These are phyloP conservation scores for Sinosuthora webbiana DNA, from an alignment of 2,113 vertebrate genomes.

Conservation along the genomic window DNA sequence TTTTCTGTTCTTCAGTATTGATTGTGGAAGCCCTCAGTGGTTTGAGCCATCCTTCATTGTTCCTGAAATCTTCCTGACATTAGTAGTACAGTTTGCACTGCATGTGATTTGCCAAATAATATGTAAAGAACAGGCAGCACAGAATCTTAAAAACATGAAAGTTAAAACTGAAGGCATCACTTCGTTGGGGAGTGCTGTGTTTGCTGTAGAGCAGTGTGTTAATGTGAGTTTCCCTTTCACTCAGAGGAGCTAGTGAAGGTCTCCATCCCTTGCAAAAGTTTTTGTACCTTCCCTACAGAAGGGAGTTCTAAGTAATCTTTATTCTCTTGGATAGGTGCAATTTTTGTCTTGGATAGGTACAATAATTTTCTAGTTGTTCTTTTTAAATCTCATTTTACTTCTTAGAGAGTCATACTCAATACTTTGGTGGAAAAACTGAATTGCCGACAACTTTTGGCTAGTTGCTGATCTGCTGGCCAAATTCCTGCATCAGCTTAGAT, in stretches of 20 bases:
- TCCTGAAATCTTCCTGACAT: not conserved
- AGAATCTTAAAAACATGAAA: not conserved
- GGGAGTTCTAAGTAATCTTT: not conserved
- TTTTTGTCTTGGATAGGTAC: not conserved
- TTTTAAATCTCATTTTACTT: not conserved
- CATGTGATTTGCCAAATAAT: not conserved
- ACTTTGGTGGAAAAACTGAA: not conserved
- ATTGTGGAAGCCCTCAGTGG: not conserved
- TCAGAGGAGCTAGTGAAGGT: not conserved
- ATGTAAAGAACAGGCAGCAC: too few species aligned
- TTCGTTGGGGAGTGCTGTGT: not conserved
- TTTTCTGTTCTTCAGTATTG: not conserved
- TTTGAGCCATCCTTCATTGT: not conserved
- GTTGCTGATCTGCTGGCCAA: not conserved
- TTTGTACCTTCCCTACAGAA: not conserved
- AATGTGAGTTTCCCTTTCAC: not conserved
- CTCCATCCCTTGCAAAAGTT: not conserved
- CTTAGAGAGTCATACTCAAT: not conserved
- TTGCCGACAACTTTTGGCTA: not conserved
- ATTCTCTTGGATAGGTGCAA: not conserved
- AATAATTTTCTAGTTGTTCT: not conserved
- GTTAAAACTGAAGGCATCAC: not conserved
- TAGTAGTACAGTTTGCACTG: rapidly evolving
- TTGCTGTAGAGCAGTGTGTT: not conserved
- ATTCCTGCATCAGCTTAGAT: not conserved